phyloP scores from a whole-genome alignment of 2,113 vertebrate species.

The Gallinago paraguaiae region DNA sequence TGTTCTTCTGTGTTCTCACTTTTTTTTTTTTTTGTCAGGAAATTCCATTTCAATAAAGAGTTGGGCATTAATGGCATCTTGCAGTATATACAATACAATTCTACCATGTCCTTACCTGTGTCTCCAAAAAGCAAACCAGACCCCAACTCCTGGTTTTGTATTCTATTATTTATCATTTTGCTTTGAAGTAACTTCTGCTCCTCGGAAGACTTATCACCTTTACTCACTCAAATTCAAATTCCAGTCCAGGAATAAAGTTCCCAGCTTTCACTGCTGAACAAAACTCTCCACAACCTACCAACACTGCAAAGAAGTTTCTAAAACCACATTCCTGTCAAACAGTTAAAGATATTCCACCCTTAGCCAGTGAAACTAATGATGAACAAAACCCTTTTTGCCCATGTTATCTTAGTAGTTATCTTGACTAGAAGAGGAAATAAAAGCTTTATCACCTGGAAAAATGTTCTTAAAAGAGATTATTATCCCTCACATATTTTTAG shows the following conservation, averaged over 20 bases:
- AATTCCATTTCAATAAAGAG: neutral
- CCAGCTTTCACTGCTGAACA: neutral
- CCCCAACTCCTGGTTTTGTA: neutral
- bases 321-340: neutral
- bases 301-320: neutral
- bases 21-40: neutral
- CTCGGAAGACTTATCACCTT: neutral
- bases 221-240: neutral
- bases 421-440: neutral
- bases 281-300: neutral
- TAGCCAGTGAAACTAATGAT: neutral
- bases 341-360: neutral
- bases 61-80: neutral
- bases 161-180: neutral
- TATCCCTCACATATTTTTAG: neutral
- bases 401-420: neutral
- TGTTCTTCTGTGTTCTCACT: neutral
- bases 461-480: neutral
- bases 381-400: neutral
- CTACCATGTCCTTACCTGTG: neutral
- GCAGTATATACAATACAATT: neutral
- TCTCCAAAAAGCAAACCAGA: neutral
- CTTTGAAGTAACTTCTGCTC: neutral
- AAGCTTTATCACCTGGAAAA: neutral
- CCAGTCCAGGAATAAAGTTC: neutral